Evolutionary conservation across 2,113 vertebrate species (phyloP).

Genomic region (Raja brachyura): DNA sequence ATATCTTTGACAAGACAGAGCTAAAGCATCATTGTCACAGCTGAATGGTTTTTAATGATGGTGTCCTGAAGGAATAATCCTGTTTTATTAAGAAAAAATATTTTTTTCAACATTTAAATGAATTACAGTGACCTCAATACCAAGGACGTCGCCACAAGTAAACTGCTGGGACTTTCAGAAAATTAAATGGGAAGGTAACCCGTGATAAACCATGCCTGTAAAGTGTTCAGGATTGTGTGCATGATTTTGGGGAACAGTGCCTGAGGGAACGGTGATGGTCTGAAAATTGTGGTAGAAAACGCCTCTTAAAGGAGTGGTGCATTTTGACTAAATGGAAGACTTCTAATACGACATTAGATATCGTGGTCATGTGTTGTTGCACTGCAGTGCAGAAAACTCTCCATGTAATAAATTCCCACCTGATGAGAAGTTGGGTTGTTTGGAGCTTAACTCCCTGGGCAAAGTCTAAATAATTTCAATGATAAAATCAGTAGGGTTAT

Average conservation of each 20-base stretch:
- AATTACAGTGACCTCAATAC: background rate
- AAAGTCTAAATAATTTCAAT: background rate
- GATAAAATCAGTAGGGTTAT: background rate
- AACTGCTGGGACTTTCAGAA: background rate
- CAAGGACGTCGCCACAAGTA: background rate
- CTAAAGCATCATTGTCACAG: background rate
- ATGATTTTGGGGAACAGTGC: background rate
- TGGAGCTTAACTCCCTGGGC: background rate
- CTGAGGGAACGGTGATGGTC: background rate
- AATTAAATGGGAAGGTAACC: background rate
- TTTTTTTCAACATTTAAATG: background rate
- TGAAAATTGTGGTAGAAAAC: background rate
- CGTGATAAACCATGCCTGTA: background rate
- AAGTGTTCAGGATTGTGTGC: too few relatives aligned
- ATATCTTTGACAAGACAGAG: background rate
- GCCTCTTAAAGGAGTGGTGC: background rate
- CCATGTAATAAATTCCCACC: background rate
- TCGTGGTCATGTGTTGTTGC: background rate
- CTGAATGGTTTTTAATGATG: background rate
- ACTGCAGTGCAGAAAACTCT: background rate
- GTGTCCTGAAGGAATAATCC: background rate
- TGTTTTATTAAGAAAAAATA: background rate
- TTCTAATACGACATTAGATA: background rate
- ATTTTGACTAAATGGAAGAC: background rate
- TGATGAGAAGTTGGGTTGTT: background rate